Conservation (phyloP, 2,113 vertebrate genomes). For the Chionodraco myersi region DNA sequence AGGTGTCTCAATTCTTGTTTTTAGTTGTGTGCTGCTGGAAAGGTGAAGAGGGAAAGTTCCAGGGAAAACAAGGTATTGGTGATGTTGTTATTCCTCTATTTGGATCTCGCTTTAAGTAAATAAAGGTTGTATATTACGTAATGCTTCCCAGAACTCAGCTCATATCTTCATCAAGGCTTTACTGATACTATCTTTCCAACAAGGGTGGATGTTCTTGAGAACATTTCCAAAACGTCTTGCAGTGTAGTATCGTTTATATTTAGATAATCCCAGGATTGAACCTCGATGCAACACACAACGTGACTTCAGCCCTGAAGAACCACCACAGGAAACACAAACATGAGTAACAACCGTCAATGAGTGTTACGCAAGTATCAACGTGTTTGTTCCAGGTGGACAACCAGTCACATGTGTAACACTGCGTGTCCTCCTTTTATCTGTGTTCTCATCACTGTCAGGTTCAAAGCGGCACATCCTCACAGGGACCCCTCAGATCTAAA, state of each 20-base stretch:
- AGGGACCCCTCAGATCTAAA: conserved; percentile 55
- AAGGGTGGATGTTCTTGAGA: background rate
- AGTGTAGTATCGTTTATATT: background rate
- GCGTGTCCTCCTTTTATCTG: conserved; percentile 30
- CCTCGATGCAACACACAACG: background rate
- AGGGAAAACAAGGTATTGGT: background rate
- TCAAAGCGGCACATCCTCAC: conserved; percentile 38
- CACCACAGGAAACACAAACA: background rate
- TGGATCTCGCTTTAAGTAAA: background rate
- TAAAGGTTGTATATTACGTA: background rate
- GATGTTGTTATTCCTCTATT: background rate
- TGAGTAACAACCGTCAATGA: background rate
- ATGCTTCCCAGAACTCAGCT: background rate
- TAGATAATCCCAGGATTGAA: background rate
- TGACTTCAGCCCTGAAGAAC: conserved; percentile 7
- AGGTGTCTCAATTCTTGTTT: background rate
- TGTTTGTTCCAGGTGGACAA: conserved; percentile 32
- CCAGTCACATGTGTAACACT: conserved; percentile 12
- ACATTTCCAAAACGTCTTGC: background rate
- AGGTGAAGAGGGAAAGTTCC: background rate
- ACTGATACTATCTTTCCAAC: background rate
- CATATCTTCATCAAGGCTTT: background rate
- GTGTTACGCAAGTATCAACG: background rate
- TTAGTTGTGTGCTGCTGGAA: background rate
- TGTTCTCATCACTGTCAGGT: conserved; percentile 14